Evolutionary conservation across 1,140 invertebrate species (phyloP).

Genomic region (Globodera rostochiensis): DNA sequence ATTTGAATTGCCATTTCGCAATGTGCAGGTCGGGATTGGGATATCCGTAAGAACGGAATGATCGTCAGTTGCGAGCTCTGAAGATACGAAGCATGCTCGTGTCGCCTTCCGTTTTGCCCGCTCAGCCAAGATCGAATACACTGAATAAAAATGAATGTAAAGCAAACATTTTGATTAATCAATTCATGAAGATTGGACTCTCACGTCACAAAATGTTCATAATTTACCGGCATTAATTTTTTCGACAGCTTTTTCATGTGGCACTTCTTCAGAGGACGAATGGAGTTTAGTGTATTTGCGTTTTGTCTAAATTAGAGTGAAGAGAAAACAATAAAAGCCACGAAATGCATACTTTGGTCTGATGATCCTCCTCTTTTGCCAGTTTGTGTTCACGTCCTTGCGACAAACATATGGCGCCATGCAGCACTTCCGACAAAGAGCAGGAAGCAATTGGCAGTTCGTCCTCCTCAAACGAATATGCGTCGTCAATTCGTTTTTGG

Average conservation of each 20-base stretch:
- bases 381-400: background rate
- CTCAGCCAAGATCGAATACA: background rate
- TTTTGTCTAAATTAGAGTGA: background rate
- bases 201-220: background rate
- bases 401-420: background rate
- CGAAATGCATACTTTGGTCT: background rate
- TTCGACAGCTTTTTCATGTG: background rate
- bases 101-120: constrained; percentile 11
- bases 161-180: background rate
- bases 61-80: constrained; percentile 25
- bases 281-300: constrained; percentile 11
- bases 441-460: background rate
- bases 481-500: constrained; percentile 14
- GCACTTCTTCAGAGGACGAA: background rate
- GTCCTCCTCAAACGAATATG: constrained; percentile 25
- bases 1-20: background rate
- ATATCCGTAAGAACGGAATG: constrained; percentile 18
- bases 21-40: constrained; percentile 21
- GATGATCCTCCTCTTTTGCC: background rate
- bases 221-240: background rate
- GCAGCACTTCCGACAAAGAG: background rate
- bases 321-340: too few species aligned
- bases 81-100: constrained; percentile 1
- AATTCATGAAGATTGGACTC: too few species aligned
- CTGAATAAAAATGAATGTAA: background rate